phyloP scores from a whole-genome alignment of 2,888 invertebrate species.

The Odontomyia ornata region DNA sequence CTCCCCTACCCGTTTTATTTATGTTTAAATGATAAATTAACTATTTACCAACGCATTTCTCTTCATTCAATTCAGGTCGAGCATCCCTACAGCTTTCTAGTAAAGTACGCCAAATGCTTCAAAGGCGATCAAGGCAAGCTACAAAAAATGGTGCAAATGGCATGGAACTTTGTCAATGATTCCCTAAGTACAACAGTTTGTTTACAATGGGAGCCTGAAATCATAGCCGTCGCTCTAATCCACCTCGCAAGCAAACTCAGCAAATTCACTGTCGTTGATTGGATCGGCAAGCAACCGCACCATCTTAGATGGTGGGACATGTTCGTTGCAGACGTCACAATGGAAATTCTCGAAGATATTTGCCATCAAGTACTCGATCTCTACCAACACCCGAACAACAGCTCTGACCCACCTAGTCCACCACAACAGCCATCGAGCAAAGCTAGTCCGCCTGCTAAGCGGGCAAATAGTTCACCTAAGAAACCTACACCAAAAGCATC shows the following conservation, averaged over 20 bases:
- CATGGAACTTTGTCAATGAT: slow-evolving; percentile 99
- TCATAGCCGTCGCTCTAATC: slow-evolving; percentile 96
- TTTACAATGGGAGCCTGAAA: slow-evolving; percentile 99
- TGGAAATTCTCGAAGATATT: slow-evolving; percentile 95
- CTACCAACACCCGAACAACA: slow-evolving; percentile 78
- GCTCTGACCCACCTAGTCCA: slow-evolving; percentile 73
- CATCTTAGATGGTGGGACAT: slow-evolving; percentile 97
- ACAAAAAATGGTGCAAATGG: slow-evolving; percentile 98
- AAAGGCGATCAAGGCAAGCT: slow-evolving; percentile 93
- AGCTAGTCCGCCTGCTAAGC: slow-evolving; percentile 54
- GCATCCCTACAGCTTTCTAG: slow-evolving; percentile 92
- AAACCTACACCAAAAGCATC: slow-evolving; percentile 47
- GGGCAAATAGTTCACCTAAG: slow-evolving; percentile 48
- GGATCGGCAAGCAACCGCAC: slow-evolving; percentile 81
- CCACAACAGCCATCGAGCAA: slow-evolving; percentile 67
- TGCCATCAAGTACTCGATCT: slow-evolving; percentile 95
- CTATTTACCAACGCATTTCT: no score
- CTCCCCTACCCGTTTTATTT: no score
- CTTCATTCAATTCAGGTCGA: slow-evolving; percentile 75
- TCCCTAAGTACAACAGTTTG: slow-evolving; percentile 95
- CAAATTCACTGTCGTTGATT: slow-evolving; percentile 94
- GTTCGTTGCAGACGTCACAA: slow-evolving; percentile 94
- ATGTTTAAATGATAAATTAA: no score
- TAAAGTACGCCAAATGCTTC: slow-evolving; percentile 93
- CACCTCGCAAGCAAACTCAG: slow-evolving; percentile 95